These are phyloP conservation scores for Melanotaenia duboulayi DNA, from an alignment of 2,113 vertebrate genomes.

Conservation along the genomic window DNA sequence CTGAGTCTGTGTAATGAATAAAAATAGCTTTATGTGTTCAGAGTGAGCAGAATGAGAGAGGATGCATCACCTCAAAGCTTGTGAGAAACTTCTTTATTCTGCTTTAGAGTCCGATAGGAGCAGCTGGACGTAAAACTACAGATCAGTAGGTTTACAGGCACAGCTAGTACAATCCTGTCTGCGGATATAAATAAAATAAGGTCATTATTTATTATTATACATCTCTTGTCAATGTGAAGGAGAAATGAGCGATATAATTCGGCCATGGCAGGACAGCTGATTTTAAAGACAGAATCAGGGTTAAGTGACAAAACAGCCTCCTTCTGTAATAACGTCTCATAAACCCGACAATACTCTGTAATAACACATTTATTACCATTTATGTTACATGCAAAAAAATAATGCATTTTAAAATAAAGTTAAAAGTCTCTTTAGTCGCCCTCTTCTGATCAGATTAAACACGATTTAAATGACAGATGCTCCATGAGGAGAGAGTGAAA, in stretches of 20 bases:
- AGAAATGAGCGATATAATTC: not conserved
- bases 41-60: not conserved
- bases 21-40: not conserved
- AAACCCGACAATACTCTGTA: not conserved
- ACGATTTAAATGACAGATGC: slow-evolving; percentile 30
- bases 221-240: slow-evolving; percentile 20
- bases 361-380: slow-evolving; percentile 25
- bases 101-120: slow-evolving; percentile 21
- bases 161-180: slow-evolving; percentile 60
- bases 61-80: not conserved
- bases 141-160: slow-evolving; percentile 56
- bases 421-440: slow-evolving; percentile 48
- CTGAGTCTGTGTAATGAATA: slow-evolving; percentile 15
- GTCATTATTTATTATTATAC: slow-evolving; percentile 58
- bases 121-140: slow-evolving; percentile 34
- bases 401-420: slow-evolving; percentile 40
- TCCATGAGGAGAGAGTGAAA: fast-evolving
- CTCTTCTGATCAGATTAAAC: slow-evolving; percentile 9
- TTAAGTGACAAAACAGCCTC: slow-evolving; percentile 3
- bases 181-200: slow-evolving; percentile 70
- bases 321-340: not conserved
- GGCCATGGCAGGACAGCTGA: slow-evolving; percentile 18
- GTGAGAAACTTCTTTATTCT: slow-evolving; percentile 73
- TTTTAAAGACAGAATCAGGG: not conserved
- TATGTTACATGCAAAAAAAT: slow-evolving; percentile 50